These are phyloP conservation scores for Drosophila cracens DNA, from an alignment of 2,888 invertebrate species.

Conservation along the genomic window DNA sequence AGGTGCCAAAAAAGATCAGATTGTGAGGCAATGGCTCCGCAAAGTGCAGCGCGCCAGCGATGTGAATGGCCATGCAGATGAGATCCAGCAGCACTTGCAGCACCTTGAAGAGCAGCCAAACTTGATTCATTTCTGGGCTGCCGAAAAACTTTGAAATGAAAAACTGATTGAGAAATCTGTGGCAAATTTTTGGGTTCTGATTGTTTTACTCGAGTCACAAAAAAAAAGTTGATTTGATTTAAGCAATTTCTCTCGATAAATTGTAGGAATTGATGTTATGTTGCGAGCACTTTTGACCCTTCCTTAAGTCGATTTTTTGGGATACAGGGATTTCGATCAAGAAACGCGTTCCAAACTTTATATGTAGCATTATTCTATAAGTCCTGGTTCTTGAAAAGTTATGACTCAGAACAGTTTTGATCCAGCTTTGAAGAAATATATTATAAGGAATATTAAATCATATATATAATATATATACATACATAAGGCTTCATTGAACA, in stretches of 20 bases:
- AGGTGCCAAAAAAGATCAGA: conserved; percentile 72
- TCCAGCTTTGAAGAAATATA: not conserved
- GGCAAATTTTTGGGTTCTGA: not conserved
- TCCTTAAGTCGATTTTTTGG: not conserved
- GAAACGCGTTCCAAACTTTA: not conserved
- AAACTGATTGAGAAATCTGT: not conserved
- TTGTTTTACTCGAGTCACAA: not conserved
- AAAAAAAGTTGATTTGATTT: not conserved
- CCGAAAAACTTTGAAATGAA: not conserved
- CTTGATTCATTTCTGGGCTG: conserved; percentile 61
- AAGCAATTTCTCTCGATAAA: not conserved
- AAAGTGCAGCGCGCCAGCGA: conserved; percentile 45
- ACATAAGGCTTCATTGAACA: not conserved
- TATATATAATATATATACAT: not conserved
- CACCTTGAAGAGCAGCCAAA: conserved; percentile 59
- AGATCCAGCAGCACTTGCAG: conserved; percentile 36
- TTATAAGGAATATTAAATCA: not conserved
- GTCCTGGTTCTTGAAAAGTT: not conserved
- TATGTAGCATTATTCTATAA: not conserved
- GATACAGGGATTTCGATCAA: too few relatives aligned
- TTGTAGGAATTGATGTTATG: not conserved
- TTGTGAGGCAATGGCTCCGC: conserved; percentile 66
- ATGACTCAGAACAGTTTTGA: not conserved
- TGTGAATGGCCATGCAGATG: conserved; percentile 49
- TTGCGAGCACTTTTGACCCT: not conserved